Conservation (phyloP, 2,888 invertebrate genomes). For the Tipula helvola region DNA sequence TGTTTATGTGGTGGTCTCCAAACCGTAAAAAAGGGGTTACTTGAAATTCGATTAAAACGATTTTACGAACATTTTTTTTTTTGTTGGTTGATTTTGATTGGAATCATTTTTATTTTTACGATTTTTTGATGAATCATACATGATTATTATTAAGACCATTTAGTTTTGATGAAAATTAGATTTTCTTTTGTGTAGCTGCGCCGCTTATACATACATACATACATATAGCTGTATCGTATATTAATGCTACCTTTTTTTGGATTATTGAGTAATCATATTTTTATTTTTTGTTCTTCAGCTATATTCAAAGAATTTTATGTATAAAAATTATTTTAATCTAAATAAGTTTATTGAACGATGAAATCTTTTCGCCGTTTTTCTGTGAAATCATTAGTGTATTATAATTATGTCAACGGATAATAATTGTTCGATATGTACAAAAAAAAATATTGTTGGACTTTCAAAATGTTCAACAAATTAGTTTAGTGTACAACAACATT, state of each 20-base stretch:
- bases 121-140: slow-evolving; percentile 1
- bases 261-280: not conserved
- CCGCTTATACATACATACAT: not conserved
- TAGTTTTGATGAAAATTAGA: slow-evolving; percentile 4
- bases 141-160: not conserved
- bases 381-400: not conserved
- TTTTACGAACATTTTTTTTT: slow-evolving; percentile 4
- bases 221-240: not conserved
- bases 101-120: slow-evolving; percentile 1
- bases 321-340: not conserved
- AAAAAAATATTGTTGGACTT: not conserved
- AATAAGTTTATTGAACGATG: not conserved
- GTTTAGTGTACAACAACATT: not conserved
- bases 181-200: not conserved
- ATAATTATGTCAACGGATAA: not conserved
- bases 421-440: not conserved
- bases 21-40: not conserved
- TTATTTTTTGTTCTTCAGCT: not conserved
- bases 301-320: not conserved
- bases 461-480: not conserved
- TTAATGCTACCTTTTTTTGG: not conserved
- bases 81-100: not conserved
- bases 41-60: slow-evolving; percentile 10
- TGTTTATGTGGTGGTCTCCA: not conserved
- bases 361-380: not conserved